These are phyloP conservation scores for Tanypteryx hageni DNA, from an alignment of 2,888 invertebrate species.

Conservation along the genomic window DNA sequence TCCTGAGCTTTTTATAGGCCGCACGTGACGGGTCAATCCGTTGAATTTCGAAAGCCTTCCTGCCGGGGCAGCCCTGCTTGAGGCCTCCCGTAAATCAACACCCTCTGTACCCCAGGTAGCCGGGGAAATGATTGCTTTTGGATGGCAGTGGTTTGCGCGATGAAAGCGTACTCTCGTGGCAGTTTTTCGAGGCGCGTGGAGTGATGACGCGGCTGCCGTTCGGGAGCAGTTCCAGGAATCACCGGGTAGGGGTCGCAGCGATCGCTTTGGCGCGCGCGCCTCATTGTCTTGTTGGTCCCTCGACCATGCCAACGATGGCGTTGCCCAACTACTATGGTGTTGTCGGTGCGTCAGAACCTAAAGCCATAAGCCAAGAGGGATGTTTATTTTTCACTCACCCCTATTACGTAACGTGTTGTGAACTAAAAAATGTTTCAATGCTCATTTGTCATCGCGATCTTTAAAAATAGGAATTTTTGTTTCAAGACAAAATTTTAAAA, in stretches of 20 bases:
- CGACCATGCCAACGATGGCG: conserved; percentile 15
- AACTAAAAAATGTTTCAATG: not conserved
- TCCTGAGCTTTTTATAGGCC: conserved; percentile 43
- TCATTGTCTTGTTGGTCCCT: conserved; percentile 39
- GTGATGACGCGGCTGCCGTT: not conserved
- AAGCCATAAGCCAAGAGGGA: conserved; percentile 2
- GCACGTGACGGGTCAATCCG: conserved; percentile 57
- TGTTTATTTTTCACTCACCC: conserved; percentile 30
- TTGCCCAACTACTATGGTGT: conserved; percentile 50
- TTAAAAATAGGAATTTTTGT: too few relatives aligned
- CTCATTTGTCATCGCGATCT: too few relatives aligned
- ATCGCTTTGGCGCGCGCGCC: conserved; percentile 47
- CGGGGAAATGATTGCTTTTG: conserved; percentile 38
- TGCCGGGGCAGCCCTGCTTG: not conserved
- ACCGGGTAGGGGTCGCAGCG: conserved; percentile 39
- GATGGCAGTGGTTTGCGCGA: conserved; percentile 37
- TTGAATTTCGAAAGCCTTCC: conserved; percentile 32
- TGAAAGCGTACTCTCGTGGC: conserved; percentile 30
- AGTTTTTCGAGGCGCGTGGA: conserved; percentile 42
- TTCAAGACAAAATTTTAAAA: too few relatives aligned
- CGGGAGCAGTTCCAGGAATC: conserved; percentile 30
- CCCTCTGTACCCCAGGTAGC: conserved; percentile 30
- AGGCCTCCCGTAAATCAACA: conserved; percentile 43
- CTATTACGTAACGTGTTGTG: not conserved
- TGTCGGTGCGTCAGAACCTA: not conserved